A percentile compares a stretch with the other conserved stretches of the same genome.
Conservation (phyloP, 1,140 invertebrate species). For the Brevipalpus yothersi region DNA sequence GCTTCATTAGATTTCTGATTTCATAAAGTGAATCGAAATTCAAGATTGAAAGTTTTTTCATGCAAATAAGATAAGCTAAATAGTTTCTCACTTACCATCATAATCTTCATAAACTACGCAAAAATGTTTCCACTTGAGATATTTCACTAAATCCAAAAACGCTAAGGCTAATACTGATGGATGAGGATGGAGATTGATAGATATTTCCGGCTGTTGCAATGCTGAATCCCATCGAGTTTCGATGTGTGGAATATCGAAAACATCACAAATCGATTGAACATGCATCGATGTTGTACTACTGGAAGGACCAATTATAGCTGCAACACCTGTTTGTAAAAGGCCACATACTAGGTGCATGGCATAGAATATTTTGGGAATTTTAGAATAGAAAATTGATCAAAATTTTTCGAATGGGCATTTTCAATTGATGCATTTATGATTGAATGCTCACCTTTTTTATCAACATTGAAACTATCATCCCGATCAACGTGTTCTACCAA, state of each 20-base stretch:
- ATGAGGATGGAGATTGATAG: slow-evolving; percentile 54
- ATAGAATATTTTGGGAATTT: background rate
- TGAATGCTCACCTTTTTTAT: slow-evolving; percentile 32
- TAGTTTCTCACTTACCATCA: slow-evolving; percentile 24
- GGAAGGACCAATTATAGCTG: slow-evolving; percentile 59
- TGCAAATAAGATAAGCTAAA: too few species aligned
- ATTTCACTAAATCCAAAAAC: slow-evolving; percentile 20
- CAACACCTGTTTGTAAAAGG: slow-evolving; percentile 32
- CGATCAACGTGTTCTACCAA: slow-evolving; percentile 64
- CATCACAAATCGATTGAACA: slow-evolving; percentile 66
- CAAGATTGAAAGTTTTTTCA: too few species aligned
- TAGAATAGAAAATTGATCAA: too few species aligned
- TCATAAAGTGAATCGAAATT: too few species aligned
- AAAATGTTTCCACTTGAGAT: slow-evolving; percentile 21
- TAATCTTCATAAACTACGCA: slow-evolving; percentile 22
- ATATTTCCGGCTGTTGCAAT: slow-evolving; percentile 30
- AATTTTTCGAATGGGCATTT: too few species aligned
- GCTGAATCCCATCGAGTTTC: slow-evolving; percentile 35
- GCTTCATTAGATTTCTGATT: too few species aligned
- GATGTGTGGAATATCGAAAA: slow-evolving; percentile 62
- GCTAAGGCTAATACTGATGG: slow-evolving; percentile 19
- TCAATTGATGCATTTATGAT: too few species aligned
- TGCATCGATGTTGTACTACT: slow-evolving; percentile 41
- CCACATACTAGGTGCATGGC: slow-evolving; percentile 28
- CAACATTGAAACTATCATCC: slow-evolving; percentile 72